phyloP scores from a whole-genome alignment of 2,888 invertebrate genomes.

The Rhingia campestris region DNA sequence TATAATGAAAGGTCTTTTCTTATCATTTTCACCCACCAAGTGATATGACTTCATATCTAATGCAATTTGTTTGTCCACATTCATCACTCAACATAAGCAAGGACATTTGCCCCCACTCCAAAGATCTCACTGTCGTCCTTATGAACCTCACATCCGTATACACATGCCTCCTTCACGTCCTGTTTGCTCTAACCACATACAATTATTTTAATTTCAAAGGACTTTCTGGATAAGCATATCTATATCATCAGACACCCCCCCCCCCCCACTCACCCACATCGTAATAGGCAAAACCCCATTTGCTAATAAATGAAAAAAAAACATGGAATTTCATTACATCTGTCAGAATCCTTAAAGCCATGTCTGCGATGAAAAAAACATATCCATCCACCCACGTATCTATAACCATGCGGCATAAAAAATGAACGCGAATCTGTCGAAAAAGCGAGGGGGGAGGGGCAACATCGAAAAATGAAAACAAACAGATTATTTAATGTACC shows the following conservation, averaged over 20 bases:
- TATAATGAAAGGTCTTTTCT: too few species aligned
- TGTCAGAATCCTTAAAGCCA: slow-evolving; percentile 58
- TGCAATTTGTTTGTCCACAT: too few species aligned
- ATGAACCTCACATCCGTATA: too few species aligned
- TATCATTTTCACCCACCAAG: too few species aligned
- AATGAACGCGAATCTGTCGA: slow-evolving; percentile 25
- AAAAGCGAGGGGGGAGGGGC: neutral
- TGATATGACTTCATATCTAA: too few species aligned
- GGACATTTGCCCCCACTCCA: too few species aligned
- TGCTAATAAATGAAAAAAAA: neutral
- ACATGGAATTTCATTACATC: slow-evolving; percentile 63
- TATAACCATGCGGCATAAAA: slow-evolving; percentile 19
- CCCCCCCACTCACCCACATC: neutral
- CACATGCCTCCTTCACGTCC: too few species aligned
- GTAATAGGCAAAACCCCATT: neutral
- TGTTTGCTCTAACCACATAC: too few species aligned
- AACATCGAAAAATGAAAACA: slow-evolving; percentile 56
- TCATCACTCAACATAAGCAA: too few species aligned
- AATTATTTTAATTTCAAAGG: neutral
- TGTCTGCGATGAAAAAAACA: slow-evolving; percentile 30
- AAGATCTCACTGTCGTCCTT: too few species aligned
- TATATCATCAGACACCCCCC: neutral
- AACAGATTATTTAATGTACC: slow-evolving; percentile 70
- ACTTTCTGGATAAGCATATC: neutral
- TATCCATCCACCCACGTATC: slow-evolving; percentile 26